phyloP scores from a whole-genome alignment of 2,888 invertebrate species.

The Sinotaia quadrata region DNA sequence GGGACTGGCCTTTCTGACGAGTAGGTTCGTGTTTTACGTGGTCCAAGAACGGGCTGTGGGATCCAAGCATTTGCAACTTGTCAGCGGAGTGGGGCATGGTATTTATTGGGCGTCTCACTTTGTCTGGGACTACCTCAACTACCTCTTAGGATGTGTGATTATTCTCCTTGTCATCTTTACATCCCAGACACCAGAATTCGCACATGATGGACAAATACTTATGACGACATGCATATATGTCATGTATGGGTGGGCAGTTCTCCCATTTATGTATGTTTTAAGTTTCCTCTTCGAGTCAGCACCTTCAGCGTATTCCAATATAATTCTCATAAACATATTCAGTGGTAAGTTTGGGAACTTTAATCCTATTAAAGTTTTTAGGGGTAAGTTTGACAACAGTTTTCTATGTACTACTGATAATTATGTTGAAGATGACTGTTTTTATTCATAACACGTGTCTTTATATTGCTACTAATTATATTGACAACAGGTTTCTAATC shows the following conservation, averaged over 20 bases:
- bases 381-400: too few species aligned
- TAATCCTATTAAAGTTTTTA: too few species aligned
- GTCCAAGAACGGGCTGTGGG: slow-evolving; percentile 71
- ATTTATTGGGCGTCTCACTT: slow-evolving; percentile 82
- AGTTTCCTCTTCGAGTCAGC: slow-evolving; percentile 82
- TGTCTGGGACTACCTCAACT: slow-evolving; percentile 80
- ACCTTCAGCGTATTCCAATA: slow-evolving; percentile 82
- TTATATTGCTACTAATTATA: too few species aligned
- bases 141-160: slow-evolving; percentile 76
- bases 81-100: slow-evolving; percentile 63
- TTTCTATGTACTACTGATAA: too few species aligned
- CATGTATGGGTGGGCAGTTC: slow-evolving; percentile 81
- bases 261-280: slow-evolving; percentile 82
- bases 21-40: slow-evolving; percentile 62
- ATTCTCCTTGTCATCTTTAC: slow-evolving; percentile 78
- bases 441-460: too few species aligned
- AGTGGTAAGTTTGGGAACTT: slow-evolving; percentile 80
- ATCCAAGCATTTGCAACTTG: slow-evolving; percentile 65
- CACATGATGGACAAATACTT: slow-evolving; percentile 68
- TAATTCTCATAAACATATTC: slow-evolving; percentile 82
- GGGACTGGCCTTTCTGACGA: slow-evolving; percentile 67
- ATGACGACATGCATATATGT: slow-evolving; percentile 78
- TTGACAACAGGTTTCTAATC: too few species aligned
- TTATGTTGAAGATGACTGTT: too few species aligned
- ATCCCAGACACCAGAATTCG: slow-evolving; percentile 80